Evolutionary conservation across 2,888 invertebrate species (phyloP), one percentile per base, ranked within the genome.

Genomic region (Cerceris ruficornis): DNA sequence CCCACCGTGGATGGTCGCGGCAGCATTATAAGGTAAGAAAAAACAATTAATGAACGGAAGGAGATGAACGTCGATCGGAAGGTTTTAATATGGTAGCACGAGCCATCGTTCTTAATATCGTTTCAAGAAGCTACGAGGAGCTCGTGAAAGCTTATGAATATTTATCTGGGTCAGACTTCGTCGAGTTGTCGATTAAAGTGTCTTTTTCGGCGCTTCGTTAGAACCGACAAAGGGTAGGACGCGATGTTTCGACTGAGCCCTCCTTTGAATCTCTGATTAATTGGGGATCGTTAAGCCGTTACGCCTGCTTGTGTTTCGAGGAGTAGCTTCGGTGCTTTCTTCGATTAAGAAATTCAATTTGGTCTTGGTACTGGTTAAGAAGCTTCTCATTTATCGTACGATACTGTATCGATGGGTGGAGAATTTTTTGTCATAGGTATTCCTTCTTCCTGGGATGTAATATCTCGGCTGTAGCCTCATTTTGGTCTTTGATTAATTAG

Each of bases 131-230:
- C 43, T 11, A 11, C 43, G 62, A 39, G 41, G 13, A 13, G 13
- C 13, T 72, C 70, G 65, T 13, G 64, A 57, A 67, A 66, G 49
- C 78, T 82, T 74, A 75, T 85, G 82, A 86, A 86, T 83, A 87
- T 88, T 88, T 84, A 82, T 87, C 54, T 75, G 69, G 74, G 76
- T 77, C 82, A 81, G 72, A 74, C 86, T 86, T 77, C 70, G 70
- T 68, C 77, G 66, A 79, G 62, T 77, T 61, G 65, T 15, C 77
- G 76, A 81, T 81, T 80, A 77, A 83, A 79, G 79, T 82, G 68
- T 60, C 64, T 78, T 79, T 77, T 81, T 74, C 75, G 76, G 73
- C 78, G 83, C 80, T 87, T 83, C 83, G 87, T 87, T 87, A 85
- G 60, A 62, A 4, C 7, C 69, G 75, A 70, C 75, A 74, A 77